phyloP scores from a whole-genome alignment of 92 coral and sea anemone genomes.

The Bergia puertoricense region DNA sequence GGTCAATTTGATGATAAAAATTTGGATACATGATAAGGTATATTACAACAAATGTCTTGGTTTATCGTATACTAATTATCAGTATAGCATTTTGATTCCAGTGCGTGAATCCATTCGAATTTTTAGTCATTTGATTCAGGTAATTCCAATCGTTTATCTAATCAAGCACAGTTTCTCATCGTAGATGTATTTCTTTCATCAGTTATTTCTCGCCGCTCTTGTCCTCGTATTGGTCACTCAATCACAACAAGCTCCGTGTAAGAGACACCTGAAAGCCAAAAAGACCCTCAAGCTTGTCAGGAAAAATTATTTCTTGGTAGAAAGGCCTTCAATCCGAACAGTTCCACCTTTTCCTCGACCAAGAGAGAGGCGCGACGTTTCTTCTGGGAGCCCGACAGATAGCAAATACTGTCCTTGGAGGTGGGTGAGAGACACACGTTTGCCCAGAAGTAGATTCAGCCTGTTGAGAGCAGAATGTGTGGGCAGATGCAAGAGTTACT shows the following conservation, averaged over 20 bases:
- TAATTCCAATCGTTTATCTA: no score
- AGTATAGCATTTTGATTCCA: no score
- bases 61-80: no score
- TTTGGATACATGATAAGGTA: no score
- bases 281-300: background rate
- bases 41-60: no score
- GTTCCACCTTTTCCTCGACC: background rate
- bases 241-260: constrained; percentile 8
- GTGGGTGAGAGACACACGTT: constrained; percentile 13
- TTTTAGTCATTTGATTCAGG: no score
- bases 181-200: no score
- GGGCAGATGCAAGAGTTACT: background rate
- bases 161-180: no score
- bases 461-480: constrained; percentile 1
- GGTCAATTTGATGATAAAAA: no score
- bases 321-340: background rate
- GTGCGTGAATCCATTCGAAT: no score
- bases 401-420: constrained; percentile 14
- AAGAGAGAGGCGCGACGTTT: background rate
- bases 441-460: background rate
- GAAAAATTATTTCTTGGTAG: background rate
- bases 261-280: background rate
- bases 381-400: background rate
- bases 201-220: no score
- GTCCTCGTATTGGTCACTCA: no score